A percentile compares a stretch with the other conserved stretches of the same genome.
phyloP scores from a whole-genome alignment of 2,797 vertebrate species.

The Spinus olivaceus region DNA sequence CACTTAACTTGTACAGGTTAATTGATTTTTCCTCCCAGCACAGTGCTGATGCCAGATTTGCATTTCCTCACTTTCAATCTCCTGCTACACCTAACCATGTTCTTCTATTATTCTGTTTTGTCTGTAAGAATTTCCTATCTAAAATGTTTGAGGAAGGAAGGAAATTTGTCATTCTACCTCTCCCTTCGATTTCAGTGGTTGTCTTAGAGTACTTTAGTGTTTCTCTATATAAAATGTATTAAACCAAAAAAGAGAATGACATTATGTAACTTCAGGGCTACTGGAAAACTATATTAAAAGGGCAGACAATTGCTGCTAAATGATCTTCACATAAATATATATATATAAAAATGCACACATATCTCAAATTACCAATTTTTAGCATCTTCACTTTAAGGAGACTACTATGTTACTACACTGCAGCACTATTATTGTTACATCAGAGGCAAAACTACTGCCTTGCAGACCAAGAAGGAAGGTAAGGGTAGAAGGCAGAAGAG shows the following conservation, averaged over 20 bases:
- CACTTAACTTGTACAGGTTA: not conserved
- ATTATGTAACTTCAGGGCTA: not conserved
- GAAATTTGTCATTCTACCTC: not conserved
- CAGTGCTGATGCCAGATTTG: not conserved
- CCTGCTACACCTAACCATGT: not conserved
- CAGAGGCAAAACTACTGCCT: not conserved
- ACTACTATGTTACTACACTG: not conserved
- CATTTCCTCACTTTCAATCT: not conserved
- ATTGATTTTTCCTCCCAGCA: not conserved
- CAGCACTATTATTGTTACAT: not conserved
- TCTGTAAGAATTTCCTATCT: not conserved
- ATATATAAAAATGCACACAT: fast-evolving
- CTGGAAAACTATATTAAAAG: not conserved
- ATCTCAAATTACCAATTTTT: not conserved
- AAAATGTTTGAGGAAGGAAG: not conserved
- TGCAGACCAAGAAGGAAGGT: not conserved
- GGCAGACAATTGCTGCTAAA: not conserved
- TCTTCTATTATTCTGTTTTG: not conserved
- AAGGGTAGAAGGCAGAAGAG: not conserved
- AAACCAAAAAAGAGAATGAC: not conserved
- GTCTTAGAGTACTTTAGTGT: not conserved
- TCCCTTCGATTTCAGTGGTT: not conserved
- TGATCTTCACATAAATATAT: not conserved
- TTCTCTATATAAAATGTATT: not conserved
- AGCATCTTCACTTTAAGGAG: not conserved